Conservation (phyloP, 2,113 vertebrate genomes). For the Aleadryas rufinucha region DNA sequence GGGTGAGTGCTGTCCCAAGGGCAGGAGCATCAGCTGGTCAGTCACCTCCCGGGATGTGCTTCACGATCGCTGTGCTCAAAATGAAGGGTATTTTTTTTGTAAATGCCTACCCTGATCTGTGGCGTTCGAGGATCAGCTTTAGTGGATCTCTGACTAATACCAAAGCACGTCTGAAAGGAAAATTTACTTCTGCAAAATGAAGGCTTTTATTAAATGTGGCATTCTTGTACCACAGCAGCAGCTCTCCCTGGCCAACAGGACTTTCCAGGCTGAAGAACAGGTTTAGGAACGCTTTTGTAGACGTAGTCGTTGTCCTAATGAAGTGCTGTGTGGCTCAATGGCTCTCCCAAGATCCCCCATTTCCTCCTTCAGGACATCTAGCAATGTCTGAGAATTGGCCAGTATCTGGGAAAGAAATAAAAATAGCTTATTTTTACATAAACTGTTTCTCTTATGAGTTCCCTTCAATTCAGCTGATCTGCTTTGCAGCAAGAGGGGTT, state of each 20-base stretch:
- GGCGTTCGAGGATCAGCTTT: neutral
- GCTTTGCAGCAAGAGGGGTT: neutral
- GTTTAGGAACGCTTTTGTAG: neutral
- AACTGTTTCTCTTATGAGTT: neutral
- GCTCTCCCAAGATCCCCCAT: constrained; percentile 79
- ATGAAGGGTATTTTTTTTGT: neutral
- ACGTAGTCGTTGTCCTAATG: constrained; percentile 58
- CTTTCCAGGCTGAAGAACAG: neutral
- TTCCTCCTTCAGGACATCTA: constrained; percentile 86
- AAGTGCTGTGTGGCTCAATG: constrained; percentile 55
- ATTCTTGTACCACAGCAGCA: neutral
- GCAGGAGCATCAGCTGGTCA: neutral
- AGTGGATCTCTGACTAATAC: neutral
- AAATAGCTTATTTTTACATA: constrained; percentile 22
- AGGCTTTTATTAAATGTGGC: neutral
- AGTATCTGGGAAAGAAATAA: constrained; percentile 79
- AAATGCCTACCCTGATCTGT: neutral
- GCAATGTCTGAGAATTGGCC: constrained; percentile 90
- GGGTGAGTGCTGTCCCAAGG: neutral
- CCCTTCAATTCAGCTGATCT: neutral
- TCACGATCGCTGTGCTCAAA: neutral
- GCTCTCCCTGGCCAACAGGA: neutral
- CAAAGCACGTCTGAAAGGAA: neutral
- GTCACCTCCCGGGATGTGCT: neutral
- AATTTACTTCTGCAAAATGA: neutral